These are phyloP conservation scores for Percopsis transmontana DNA, from an alignment of 2,113 vertebrate species.

Conservation along the genomic window DNA sequence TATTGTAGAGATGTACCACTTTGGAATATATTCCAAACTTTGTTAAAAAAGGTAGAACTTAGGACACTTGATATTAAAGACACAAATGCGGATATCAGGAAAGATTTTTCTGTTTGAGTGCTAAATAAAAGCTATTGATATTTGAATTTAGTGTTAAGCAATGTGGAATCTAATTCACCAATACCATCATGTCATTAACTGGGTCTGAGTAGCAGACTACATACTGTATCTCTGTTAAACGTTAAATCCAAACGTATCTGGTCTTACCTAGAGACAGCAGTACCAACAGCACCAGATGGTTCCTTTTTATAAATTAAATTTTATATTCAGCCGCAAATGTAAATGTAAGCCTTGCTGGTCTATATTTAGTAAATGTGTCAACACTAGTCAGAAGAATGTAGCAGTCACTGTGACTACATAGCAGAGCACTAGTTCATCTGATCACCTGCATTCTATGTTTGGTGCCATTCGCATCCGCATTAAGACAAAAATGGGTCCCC, in stretches of 20 bases:
- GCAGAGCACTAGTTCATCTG: conserved; percentile 19
- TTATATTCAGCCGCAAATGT: background rate
- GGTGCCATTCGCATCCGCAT: conserved; percentile 26
- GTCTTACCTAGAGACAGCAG: too few species aligned
- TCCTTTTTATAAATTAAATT: conserved; percentile 25
- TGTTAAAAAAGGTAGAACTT: too few species aligned
- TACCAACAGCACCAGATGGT: conserved; percentile 20
- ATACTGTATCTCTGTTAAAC: too few species aligned
- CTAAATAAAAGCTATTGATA: too few species aligned
- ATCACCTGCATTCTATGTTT: conserved; percentile 39
- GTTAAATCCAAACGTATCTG: too few species aligned
- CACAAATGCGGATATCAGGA: conserved; percentile 8
- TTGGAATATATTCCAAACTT: too few species aligned
- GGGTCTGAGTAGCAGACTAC: too few species aligned
- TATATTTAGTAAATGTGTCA: conserved; percentile 18
- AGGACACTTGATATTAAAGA: background rate
- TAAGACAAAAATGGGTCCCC: conserved; percentile 43
- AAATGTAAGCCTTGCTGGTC: too few species aligned
- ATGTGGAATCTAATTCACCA: too few species aligned
- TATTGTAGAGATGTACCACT: too few species aligned
- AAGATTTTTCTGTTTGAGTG: background rate
- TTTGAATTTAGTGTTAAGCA: too few species aligned
- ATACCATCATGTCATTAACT: too few species aligned
- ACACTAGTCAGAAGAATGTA: conserved; percentile 16
- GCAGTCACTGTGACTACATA: conserved; percentile 1